Evolutionary conservation across 2,888 invertebrate species (phyloP), one percentile per base, ranked within the genome.

Genomic region (Diadromus collaris): DNA sequence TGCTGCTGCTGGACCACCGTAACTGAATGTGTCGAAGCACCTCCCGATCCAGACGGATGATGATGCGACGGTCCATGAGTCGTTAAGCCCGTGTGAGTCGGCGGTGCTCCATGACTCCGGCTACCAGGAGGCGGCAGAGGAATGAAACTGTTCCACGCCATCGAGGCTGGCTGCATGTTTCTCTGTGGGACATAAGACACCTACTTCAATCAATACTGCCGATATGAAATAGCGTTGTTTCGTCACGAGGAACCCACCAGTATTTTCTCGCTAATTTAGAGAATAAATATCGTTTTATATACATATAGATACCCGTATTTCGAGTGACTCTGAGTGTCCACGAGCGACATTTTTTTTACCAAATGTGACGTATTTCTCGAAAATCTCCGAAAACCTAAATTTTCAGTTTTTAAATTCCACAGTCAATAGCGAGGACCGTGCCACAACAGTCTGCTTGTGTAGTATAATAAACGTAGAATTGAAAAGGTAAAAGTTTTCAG

Each of bases 191-290:
- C 83, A 89, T 89, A 88, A 89, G 88, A 86, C 86, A 87, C 87
- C 90, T 90, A 89, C 88, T 90, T 89, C 88, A 89, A 89, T 90
- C 86, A 88, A 89, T 87, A 89, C 86, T 87, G 88, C 86, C 87
- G 76, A 80, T 76, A 79, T 78, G 6, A 76, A 60, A 68, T 48
- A 64, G 56, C 54, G 58, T 61, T 34, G 71, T 13, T 44, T 32
- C 21, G 10, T 21, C 51, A 9, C 10, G 19, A 51, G 21, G 24
- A 51, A 21, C 51, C 9, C 4, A 10, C 10, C 21, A 24, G 10
- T 0, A 24, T 21, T 48, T 10, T 2, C 7, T 9, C 21, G 9
- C 3, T 48, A 7, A 21, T 9, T 19, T 19, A 9, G 10, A 34
- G 1, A 9, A 48, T 48, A 21, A 0, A 48, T 21, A 29, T 32